A percentile compares a stretch with the other conserved stretches of the same genome.
Conservation (phyloP, 2,888 invertebrate genomes). For the Philaethria dido region DNA sequence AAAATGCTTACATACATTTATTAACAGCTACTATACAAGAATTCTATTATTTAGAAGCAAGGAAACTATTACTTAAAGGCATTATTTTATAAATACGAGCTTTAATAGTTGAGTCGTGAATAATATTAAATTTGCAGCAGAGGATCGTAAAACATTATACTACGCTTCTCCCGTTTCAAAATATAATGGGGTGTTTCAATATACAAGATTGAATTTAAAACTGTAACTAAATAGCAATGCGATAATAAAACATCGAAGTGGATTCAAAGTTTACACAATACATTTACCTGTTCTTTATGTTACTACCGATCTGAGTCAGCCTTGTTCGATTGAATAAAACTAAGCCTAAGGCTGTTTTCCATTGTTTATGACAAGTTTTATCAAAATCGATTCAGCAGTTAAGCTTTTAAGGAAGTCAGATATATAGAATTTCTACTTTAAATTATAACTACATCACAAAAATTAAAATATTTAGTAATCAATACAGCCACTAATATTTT, state of each 20-base stretch:
- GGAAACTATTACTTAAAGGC: background rate
- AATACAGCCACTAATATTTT: no score
- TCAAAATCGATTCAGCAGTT: no score
- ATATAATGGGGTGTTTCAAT: conserved; percentile 33
- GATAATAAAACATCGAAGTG: conserved; percentile 14
- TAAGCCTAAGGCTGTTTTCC: no score
- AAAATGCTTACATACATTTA: background rate
- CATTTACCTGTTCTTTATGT: background rate
- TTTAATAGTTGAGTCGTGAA: conserved; percentile 34
- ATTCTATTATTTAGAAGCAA: background rate
- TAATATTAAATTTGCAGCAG: conserved; percentile 44
- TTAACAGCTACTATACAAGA: no score
- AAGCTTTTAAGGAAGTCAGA: no score
- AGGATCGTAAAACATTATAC: conserved; percentile 42
- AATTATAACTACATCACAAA: no score
- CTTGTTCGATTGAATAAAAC: background rate
- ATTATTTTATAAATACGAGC: conserved; percentile 21
- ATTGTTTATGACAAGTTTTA: no score
- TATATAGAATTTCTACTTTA: no score
- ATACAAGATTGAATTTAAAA: conserved; percentile 29
- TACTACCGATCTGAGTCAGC: background rate
- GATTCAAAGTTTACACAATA: background rate
- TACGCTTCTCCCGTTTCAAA: conserved; percentile 41
- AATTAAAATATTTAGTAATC: no score
- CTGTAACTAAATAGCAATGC: conserved; percentile 26